Conservation (phyloP, 2,888 invertebrate genomes). For the Acanthosepion esculentum region DNA sequence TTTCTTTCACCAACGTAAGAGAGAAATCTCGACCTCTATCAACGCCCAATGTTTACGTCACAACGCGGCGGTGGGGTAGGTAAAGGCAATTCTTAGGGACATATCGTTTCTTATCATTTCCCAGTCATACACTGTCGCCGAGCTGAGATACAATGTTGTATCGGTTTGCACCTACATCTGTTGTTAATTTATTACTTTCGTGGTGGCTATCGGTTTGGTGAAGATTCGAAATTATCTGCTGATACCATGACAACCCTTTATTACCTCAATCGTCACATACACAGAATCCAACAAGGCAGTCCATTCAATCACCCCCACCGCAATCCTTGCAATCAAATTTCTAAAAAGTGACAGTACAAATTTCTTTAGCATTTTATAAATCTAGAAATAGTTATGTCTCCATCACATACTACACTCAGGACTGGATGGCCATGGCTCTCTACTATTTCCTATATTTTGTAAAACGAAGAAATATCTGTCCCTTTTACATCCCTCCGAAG, state of each 20-base stretch:
- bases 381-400: too few relatives aligned
- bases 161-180: slow-evolving; percentile 33
- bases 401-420: too few relatives aligned
- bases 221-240: background rate
- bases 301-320: too few relatives aligned
- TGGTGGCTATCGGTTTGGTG: background rate
- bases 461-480: too few relatives aligned
- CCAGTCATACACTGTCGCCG: background rate
- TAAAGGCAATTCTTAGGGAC: background rate
- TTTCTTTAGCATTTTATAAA: too few relatives aligned
- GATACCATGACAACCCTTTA: background rate
- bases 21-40: background rate
- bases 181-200: slow-evolving; percentile 11
- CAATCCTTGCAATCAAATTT: too few relatives aligned
- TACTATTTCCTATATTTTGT: too few relatives aligned
- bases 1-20: background rate
- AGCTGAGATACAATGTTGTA: background rate
- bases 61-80: background rate
- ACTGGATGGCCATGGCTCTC: too few relatives aligned
- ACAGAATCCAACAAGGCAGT: too few relatives aligned
- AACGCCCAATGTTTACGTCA: background rate
- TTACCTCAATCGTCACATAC: background rate
- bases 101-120: background rate
- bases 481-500: too few relatives aligned
- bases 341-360: too few relatives aligned